phyloP scores from a whole-genome alignment of 2,888 invertebrate genomes.

The Conomelus anceps region DNA sequence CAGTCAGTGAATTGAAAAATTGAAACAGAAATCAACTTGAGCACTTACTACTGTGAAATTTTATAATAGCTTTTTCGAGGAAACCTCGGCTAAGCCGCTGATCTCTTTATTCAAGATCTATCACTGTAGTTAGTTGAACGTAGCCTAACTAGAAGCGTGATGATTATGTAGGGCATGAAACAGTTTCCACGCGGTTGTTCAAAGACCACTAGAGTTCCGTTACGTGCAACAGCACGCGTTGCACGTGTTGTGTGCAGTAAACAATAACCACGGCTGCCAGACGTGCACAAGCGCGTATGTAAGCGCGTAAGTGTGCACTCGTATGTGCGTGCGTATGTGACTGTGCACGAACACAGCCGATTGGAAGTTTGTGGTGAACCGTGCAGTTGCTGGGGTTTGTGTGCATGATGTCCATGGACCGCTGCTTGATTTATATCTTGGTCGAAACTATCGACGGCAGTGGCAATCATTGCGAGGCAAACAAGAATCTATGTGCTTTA shows the following conservation, averaged over 20 bases:
- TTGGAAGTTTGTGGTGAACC: neutral
- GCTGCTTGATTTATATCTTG: neutral
- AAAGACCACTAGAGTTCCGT: neutral
- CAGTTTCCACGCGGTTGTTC: neutral
- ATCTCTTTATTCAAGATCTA: neutral
- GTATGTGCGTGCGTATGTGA: constrained; percentile 4
- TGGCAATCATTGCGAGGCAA: neutral
- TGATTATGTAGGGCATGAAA: neutral
- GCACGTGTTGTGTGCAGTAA: neutral
- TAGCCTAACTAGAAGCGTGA: neutral
- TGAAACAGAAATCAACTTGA: too few species aligned
- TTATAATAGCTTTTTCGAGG: too few species aligned
- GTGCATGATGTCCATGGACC: neutral
- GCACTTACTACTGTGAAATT: too few species aligned
- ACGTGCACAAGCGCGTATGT: neutral
- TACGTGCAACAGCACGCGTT: neutral
- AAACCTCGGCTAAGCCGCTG: too few species aligned
- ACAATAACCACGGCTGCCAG: neutral
- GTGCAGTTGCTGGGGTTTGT: neutral
- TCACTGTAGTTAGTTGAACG: neutral
- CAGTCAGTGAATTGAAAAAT: too few species aligned
- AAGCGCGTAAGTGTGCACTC: neutral
- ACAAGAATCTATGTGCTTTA: neutral
- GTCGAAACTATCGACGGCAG: neutral
- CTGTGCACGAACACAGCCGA: neutral